Evolutionary conservation across 2,797 vertebrate genomes (phyloP), one percentile per base, ranked within the genome.

Genomic region (Balearica regulorum): DNA sequence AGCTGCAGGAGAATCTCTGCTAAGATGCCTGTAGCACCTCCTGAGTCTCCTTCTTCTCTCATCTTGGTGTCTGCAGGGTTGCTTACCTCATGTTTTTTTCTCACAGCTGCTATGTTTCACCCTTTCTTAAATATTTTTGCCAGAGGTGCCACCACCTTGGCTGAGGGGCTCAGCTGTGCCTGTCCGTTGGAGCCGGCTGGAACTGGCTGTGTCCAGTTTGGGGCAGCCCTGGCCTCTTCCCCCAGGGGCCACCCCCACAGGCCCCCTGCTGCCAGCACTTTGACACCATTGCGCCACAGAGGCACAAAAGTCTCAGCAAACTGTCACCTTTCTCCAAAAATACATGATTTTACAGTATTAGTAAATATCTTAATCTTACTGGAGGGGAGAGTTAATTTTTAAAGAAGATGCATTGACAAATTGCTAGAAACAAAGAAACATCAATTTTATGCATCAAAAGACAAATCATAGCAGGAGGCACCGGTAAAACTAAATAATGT

Each of bases 141-240:
- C 28, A 49, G 49, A 64, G 37, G 6, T 39, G 29, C 9, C 33
- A 35, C 33, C 7, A 1, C 3, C 21, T 6, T 41, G 24, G n/a
- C 6, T 16, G 54, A 43, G 4, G 3, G 4, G 8, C 26, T 26
- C 16, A 31, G 16, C 5, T 29, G 1, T 5, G 0, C 17, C 18
- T 10, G 9, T 17, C 10, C 1, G 0, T 8, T n/a, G 17, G 51
- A 89, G 4, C 12, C 0, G 0, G 3, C 9, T 62, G 28, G 25
- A 76, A 35, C 16, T 6, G 10, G 2, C 16, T 76, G 5, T 19
- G n/a, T 29, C n/a, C 18, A 35, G 16, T 22, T 5, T 7, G 22
- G n/a, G 37, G 13, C 17, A 82, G 24, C 4, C 10, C 7, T 5
- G 2, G 7, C 28, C 10, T 79, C 18, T 53, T 66, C 43, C 78